phyloP scores from a whole-genome alignment of 2,797 vertebrate species.

The Poecilia velifera region DNA sequence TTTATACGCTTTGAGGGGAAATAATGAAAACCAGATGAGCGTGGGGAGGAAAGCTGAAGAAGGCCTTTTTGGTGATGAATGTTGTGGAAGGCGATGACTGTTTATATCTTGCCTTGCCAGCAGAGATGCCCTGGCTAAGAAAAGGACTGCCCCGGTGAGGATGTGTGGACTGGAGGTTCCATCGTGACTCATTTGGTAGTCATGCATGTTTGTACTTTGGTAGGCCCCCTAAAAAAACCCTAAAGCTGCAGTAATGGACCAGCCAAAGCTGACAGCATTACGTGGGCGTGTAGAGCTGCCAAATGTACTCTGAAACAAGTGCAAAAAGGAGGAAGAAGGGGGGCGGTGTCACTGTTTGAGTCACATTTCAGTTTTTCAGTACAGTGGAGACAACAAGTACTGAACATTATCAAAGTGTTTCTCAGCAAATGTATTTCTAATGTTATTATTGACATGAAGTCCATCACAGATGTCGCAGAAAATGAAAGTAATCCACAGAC shows the following conservation, averaged over 20 bases:
- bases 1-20: slow-evolving; percentile 73
- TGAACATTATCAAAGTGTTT: neutral
- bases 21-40: slow-evolving; percentile 76
- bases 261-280: slow-evolving; percentile 66
- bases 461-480: neutral
- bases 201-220: slow-evolving; percentile 67
- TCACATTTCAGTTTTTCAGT: slow-evolving; percentile 39
- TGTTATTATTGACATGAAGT: neutral
- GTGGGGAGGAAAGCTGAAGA: slow-evolving; percentile 60
- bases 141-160: slow-evolving; percentile 68
- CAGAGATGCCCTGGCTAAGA: slow-evolving; percentile 56
- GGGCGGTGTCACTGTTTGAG: slow-evolving; percentile 44
- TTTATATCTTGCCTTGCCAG: slow-evolving; percentile 60
- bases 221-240: slow-evolving; percentile 30
- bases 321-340: slow-evolving; percentile 38
- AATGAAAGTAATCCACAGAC: neutral
- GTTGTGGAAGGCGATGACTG: slow-evolving; percentile 64
- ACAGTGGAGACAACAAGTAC: slow-evolving; percentile 5
- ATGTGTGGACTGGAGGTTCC: slow-evolving; percentile 76
- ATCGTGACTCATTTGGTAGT: slow-evolving; percentile 78
- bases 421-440: neutral
- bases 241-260: slow-evolving; percentile 46
- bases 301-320: slow-evolving; percentile 74
- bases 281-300: slow-evolving; percentile 70
- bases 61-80: slow-evolving; percentile 67